Evolutionary conservation across 2,888 invertebrate species (phyloP).

Genomic region (Oligia fasciuncula): DNA sequence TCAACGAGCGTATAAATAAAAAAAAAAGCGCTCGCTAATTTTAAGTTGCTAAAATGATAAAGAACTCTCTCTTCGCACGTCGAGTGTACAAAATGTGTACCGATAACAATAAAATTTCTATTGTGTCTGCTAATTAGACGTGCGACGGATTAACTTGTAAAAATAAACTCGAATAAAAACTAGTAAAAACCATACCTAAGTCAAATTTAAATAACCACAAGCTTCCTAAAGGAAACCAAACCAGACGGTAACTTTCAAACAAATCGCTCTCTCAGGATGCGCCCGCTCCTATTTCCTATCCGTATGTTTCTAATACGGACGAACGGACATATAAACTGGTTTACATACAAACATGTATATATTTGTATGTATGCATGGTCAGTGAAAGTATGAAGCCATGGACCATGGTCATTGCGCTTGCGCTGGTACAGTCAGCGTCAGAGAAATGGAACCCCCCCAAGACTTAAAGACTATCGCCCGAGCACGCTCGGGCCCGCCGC

Average conservation of each 20-base stretch:
- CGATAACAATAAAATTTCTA: no score
- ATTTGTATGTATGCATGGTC: constrained; percentile 40
- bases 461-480: no score
- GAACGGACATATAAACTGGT: constrained; percentile 42
- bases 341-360: constrained; percentile 9
- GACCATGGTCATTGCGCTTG: constrained; percentile 58
- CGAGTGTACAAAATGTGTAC: no score
- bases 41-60: background rate
- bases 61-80: background rate
- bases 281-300: constrained; percentile 17
- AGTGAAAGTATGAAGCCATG: constrained; percentile 65
- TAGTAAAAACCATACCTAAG: background rate
- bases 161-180: background rate
- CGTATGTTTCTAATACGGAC: constrained; percentile 41
- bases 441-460: no score
- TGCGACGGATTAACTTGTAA: background rate
- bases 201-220: background rate
- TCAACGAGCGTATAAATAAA: no score
- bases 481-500: no score
- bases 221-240: constrained; percentile 21
- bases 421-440: no score
- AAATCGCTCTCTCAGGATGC: constrained; percentile 14
- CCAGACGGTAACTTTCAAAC: constrained; percentile 10
- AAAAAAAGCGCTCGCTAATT: no score
- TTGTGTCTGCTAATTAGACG: no score